Evolutionary conservation across 2,888 invertebrate genomes (phyloP), one percentile per base, ranked within the genome.

Genomic region (Liopterus haemorrhoidalis): DNA sequence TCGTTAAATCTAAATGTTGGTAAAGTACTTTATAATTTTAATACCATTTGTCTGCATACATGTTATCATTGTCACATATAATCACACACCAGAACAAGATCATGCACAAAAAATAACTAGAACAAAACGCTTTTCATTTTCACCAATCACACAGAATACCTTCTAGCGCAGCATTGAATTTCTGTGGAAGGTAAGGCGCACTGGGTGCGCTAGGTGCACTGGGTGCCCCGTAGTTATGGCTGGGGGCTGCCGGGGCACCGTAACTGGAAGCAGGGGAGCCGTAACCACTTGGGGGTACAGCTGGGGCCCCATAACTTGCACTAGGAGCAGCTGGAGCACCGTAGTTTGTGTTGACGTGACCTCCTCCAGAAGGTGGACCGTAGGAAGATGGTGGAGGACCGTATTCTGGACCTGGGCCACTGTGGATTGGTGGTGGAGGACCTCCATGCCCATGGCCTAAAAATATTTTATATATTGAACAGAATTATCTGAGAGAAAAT

Each of bases 331-430:
- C n/a, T n/a, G n/a, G n/a, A n/a, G n/a, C n/a, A n/a, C n/a, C n/a
- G n/a, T n/a, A n/a, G n/a, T n/a, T n/a, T n/a, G n/a, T n/a, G n/a
- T n/a, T n/a, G n/a, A n/a, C n/a, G n/a, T n/a, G n/a, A n/a, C n/a
- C n/a, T n/a, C n/a, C n/a, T n/a, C n/a, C n/a, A n/a, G n/a, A n/a
- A 22, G 44, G 44, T 2, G 44, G 27, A 14, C 44, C 44, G 24
- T 44, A 44, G 16, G 37, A 37, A 5, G 37, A 2, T 9, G 30
- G 20, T 5, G 44, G 44, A 2, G 44, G 44, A 3, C 44, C 37
- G 14, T 44, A 44, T 8, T 37, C 37, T 30, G 44, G 27, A n/a
- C 37, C 31, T 11, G 44, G 44, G n/a, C n/a, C n/a, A n/a, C n/a
- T n/a, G n/a, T 44, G 44, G 16, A 14, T 31, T 21, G 24, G 15